These are phyloP conservation scores for Cantharis rufa DNA, from an alignment of 2,888 invertebrate species.

Conservation along the genomic window DNA sequence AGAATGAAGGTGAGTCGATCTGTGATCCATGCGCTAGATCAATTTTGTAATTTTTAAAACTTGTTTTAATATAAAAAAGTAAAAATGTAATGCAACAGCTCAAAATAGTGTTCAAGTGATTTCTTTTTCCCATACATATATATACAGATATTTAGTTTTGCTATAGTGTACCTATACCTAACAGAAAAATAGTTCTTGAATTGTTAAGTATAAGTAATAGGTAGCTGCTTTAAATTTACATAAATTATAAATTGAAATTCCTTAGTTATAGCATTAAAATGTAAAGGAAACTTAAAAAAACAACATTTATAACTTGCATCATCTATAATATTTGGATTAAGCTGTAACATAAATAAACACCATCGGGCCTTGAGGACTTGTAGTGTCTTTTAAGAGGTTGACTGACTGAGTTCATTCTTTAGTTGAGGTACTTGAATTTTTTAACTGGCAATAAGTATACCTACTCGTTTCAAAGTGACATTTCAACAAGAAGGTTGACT, in stretches of 20 bases:
- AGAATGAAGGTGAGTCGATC: background rate
- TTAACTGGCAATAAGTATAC: slow-evolving; percentile 30
- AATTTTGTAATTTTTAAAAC: background rate
- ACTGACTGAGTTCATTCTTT: slow-evolving; percentile 20
- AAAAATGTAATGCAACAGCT: background rate
- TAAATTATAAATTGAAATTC: background rate
- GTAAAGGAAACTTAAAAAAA: background rate
- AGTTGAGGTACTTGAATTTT: slow-evolving; percentile 25
- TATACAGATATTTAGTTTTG: background rate
- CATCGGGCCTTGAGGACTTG: slow-evolving; percentile 20
- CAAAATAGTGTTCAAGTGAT: background rate
- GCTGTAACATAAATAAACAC: slow-evolving; percentile 27
- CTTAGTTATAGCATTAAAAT: background rate
- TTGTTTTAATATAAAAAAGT: no score
- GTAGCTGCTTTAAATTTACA: background rate
- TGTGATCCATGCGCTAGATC: background rate
- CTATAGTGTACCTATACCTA: background rate
- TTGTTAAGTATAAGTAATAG: background rate
- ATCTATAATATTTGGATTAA: slow-evolving; percentile 25
- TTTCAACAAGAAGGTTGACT: slow-evolving; percentile 28
- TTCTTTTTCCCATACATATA: background rate
- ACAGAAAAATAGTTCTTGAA: background rate
- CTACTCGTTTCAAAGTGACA: slow-evolving; percentile 25
- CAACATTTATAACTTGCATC: background rate
- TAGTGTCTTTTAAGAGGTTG: slow-evolving; percentile 13